Conservation (phyloP, 1,140 invertebrate genomes). For the Belonocnema kinseyi region DNA sequence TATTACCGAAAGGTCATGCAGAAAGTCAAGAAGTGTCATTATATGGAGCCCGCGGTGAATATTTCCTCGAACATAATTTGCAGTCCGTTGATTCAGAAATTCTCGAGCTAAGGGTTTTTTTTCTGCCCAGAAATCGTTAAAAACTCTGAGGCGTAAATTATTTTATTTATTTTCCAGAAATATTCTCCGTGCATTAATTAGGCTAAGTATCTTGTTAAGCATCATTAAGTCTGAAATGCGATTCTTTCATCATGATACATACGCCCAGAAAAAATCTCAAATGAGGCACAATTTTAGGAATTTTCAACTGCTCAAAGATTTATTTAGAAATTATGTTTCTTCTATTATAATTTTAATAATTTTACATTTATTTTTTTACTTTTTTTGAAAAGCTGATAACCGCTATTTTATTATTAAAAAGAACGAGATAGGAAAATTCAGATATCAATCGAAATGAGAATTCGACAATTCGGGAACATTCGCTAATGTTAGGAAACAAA, state of each 20-base stretch:
- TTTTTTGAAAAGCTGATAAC: too few species aligned
- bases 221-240: neutral
- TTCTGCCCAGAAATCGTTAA: too few species aligned
- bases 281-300: neutral
- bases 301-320: too few species aligned
- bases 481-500: conserved; percentile 12
- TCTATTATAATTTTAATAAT: neutral
- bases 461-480: too few species aligned
- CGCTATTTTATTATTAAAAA: too few species aligned
- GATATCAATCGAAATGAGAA: neutral
- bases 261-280: neutral
- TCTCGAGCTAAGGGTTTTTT: too few species aligned
- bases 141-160: neutral
- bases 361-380: neutral
- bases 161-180: neutral
- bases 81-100: too few species aligned
- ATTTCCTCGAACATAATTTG: too few species aligned
- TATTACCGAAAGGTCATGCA: too few species aligned
- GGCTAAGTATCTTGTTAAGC: conserved; percentile 5
- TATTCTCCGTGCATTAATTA: neutral
- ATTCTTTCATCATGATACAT: neutral
- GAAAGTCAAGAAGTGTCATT: too few species aligned
- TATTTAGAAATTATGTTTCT: neutral
- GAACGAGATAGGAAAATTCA: neutral
- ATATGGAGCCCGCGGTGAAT: too few species aligned